phyloP scores from a whole-genome alignment of 2,888 invertebrate species.

The Nebria salina region DNA sequence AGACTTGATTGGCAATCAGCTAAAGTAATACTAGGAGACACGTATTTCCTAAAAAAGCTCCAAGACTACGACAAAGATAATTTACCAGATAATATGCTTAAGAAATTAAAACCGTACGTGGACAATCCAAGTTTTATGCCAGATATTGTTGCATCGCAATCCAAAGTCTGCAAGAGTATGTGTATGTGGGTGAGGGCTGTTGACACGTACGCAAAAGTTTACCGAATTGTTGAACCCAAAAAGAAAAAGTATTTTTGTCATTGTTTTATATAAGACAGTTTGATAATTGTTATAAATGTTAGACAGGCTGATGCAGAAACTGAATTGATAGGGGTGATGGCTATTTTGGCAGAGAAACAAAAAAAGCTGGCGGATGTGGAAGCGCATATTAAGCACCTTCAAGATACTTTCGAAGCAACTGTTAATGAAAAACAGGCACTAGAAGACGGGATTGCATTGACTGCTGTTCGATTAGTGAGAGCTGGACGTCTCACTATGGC shows the following conservation, averaged over 20 bases:
- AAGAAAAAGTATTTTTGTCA: slow-evolving; percentile 71
- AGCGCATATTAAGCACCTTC: slow-evolving; percentile 67
- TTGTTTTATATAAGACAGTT: background rate
- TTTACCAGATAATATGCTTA: slow-evolving; percentile 78
- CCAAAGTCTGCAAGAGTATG: slow-evolving; percentile 88
- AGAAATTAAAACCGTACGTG: slow-evolving; percentile 84
- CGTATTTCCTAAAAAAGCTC: slow-evolving; percentile 82
- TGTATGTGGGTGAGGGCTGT: slow-evolving; percentile 94
- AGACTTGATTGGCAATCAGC: slow-evolving; percentile 90
- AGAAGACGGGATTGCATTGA: slow-evolving; percentile 78
- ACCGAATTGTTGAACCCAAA: slow-evolving; percentile 88
- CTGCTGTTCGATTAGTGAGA: slow-evolving; percentile 79
- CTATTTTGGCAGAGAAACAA: slow-evolving; percentile 80
- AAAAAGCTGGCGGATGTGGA: slow-evolving; percentile 84
- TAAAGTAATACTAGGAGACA: slow-evolving; percentile 82
- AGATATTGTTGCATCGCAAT: slow-evolving; percentile 83
- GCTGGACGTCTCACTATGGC: slow-evolving; percentile 89
- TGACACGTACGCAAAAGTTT: slow-evolving; percentile 88
- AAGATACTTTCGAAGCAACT: slow-evolving; percentile 75
- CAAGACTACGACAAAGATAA: slow-evolving; percentile 89
- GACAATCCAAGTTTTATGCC: slow-evolving; percentile 88
- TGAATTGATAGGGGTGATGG: slow-evolving; percentile 80
- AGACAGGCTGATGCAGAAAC: slow-evolving; percentile 81
- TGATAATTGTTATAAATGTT: slow-evolving; percentile 37
- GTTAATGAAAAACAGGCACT: slow-evolving; percentile 79